Evolutionary conservation across 1,140 invertebrate species (phyloP), one percentile per base, ranked within the genome.

Genomic region (Temnothorax curvispinosus): DNA sequence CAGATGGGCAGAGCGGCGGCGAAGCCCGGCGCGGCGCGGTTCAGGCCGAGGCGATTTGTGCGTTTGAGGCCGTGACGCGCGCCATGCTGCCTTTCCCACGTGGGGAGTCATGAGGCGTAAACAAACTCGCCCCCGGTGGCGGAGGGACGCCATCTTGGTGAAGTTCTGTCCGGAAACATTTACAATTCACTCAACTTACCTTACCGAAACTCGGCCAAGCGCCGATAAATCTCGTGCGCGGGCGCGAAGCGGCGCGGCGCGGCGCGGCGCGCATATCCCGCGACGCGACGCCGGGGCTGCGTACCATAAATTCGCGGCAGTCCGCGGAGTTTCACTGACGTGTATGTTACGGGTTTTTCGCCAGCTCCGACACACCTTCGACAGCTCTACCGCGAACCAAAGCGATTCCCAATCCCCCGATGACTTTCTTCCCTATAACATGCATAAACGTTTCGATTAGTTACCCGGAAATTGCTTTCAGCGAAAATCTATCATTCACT

Each of bases 41-140:
- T 80, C 67, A 62, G 81, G 35, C 44, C 35, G 13, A 44, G 77
- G 56, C 54, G 89, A 88, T 85, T 86, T 77, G 91, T 87, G 82
- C 62, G 88, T 93, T 91, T 81, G 82, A 75, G 74, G 56, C 71
- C 41, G 82, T 85, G 90, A 88, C 85, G 92, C 89, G 89, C 91
- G 91, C 92, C 89, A 92, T 91, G 92, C 91, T 92, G 92, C 88
- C 91, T 93, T 91, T 91, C 92, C 93, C 94, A 94, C 94, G 93
- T 94, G 94, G 94, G 91, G 92, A 90, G 91, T 91, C 93, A 92
- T 90, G 90, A 92, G 91, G 93, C 92, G 93, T 93, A 94, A 94
- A 94, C 93, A 94, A 94, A 92, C 90, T 93, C 89, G 86, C 89
- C 90, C 88, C 74, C 90, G 85, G 80, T 71, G 85, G 85, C 41